Evolutionary conservation across 30 jellyfish, hydroid and myxozoan species (phyloP), one percentile per base, ranked within the genome.

Genomic region (Pseudorhiza aurosa): DNA sequence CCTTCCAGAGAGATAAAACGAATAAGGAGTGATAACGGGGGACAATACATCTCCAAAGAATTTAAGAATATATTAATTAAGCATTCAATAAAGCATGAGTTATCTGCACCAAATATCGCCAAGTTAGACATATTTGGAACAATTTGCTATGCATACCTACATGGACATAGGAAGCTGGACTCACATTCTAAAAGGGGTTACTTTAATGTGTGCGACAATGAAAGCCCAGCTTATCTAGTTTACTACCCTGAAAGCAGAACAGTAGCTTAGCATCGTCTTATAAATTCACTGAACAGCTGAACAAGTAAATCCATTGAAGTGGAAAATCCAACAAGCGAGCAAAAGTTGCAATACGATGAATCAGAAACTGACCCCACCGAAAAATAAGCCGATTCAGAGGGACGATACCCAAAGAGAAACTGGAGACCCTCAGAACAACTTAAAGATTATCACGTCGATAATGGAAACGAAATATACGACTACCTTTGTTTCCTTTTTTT

Each of bases 181-280:
- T 49, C 96, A 27, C 42, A 74, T n/a, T 10, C 50, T 14, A 58
- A 72, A 42, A 73, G 44, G 47, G 89, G 96, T 33, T 8, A 31
- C 10, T 85, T 85, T 51, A 36, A 72, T 63, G 96, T 77, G 27
- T 85, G 73, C 51, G 96, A 85, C 65, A 72, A 64, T 43, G 65
- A 73, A 72, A 85, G 96, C 43, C 96, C 91, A 17, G 77, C 85
- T 10, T 85, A 85, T 33, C 65, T 60, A 15, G 76, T 71, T 4
- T 85, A 85, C 51, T 46, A 19, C 76, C 84, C 85, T 19, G 83
- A 46, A 14, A 46, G 5, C 60, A 46, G 60, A 14, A 46, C 60
- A 6, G 62, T 47, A 9, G 21, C 25, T 27, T 9, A 47, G 62
- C 62, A 47, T 8, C 62, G 25, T n/a, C n/a, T n/a, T n/a, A n/a